Evolutionary conservation across 2,888 invertebrate genomes (phyloP), one percentile per base, ranked within the genome.

Genomic region (Carabus problematicus): DNA sequence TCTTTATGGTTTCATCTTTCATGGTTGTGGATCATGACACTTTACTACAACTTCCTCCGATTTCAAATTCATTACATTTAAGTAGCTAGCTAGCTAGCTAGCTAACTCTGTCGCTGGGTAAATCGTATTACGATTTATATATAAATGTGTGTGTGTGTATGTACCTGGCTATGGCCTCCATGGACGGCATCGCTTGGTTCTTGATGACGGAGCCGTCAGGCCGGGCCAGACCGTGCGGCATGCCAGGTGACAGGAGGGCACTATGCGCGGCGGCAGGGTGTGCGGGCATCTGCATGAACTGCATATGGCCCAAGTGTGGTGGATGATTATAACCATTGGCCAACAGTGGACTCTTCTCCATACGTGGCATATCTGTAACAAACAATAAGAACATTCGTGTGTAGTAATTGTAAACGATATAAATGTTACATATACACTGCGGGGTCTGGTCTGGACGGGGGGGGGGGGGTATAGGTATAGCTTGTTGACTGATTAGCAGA

Each of bases 241-340:
- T 92, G 62, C 94, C 95, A 11, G 95, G 95, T 67, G 94, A 94
- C 85, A 95, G 89, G 74, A 94, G 89, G 70, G 95, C 94, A 71
- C 88, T 87, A 80, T 88, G 88, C 73, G 85, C 84, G 56, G 87
- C 87, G 71, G 87, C 84, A 64, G 89, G 88, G 63, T 89, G 88
- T 81, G 93, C 93, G 73, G 89, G 89, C 81, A 94, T 89, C 82
- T 94, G 94, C 94, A 95, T 94, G 85, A 95, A 94, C 79, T 94
- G 95, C 93, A 96, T 94, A 78, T 95, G 95, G 75, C 94, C 88
- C 82, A 94, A 91, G 71, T 93, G 93, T 70, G 95, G 95, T 71
- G 95, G 95, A 75, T 95, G 95, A 84, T 95, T 95, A 87, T 95
- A 96, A 72, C 96, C 96, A 80, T 96, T 96, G 71, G 95, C 94